Evolutionary conservation across 2,797 vertebrate species (phyloP), one percentile per base, ranked within the genome.

Genomic region (Peromyscus melanophrys): DNA sequence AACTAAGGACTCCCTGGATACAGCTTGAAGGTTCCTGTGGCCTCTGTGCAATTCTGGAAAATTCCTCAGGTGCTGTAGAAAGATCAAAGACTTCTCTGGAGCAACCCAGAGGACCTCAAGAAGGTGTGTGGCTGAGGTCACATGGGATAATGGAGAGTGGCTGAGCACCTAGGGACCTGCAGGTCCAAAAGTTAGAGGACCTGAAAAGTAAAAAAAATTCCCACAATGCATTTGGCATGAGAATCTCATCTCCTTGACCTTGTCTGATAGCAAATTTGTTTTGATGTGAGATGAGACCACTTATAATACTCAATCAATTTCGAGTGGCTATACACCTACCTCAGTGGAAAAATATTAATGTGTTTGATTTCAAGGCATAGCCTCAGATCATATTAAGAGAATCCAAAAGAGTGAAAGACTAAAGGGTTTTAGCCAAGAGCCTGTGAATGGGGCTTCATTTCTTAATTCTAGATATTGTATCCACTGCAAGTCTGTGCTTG

Each of bases 341-440:
- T 89, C 40, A 19, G 7, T 40, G 52, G 57, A 69, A 37, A 37
- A 21, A 59, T 25, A 57, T 25, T 73, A 21, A 37, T 49, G 46
- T 40, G 16, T 37, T 83, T 87, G 25, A 90, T 88, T 69, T 90
- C n/a, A 69, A 57, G 46, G 49, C 63, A 80, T 43, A 55, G 59
- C n/a, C n/a, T 73, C 31, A 49, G 46, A 71, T 37, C 23, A 52
- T 29, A 31, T 40, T 10, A 2, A 46, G 34, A 2, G 8, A 85
- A 90, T 31, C 27, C 10, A 19, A 71, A 34, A 46, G 9, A 17
- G 25, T 12, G 5, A 63, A 29, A 19, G 27, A 67, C n/a, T 49
- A 17, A 29, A 37, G 34, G 43, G 21, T 29, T 80, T 80, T 40
- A 55, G 17, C 49, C 43, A 80, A 89, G 57, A 67, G 23, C 82